phyloP scores from a whole-genome alignment of 2,797 vertebrate species.

The Phoxinus dragarum region DNA sequence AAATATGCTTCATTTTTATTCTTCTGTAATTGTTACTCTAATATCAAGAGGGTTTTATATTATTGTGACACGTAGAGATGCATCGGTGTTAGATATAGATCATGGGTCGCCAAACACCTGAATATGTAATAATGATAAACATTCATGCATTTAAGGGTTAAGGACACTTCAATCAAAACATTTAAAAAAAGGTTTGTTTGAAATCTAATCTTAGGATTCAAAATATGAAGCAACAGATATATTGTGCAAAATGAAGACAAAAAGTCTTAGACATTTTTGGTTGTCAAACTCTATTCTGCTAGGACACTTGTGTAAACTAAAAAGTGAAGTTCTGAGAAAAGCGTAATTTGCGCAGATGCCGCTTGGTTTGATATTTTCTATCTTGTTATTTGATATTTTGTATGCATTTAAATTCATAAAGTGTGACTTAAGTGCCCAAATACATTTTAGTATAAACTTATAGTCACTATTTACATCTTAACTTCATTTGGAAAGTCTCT shows the following conservation, averaged over 20 bases:
- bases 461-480: slow-evolving; percentile 12
- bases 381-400: background rate
- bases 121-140: too few species aligned
- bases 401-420: background rate
- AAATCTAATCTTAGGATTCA: background rate
- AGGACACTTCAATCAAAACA: background rate
- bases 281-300: background rate
- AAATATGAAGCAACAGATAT: background rate
- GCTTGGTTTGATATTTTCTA: background rate
- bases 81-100: too few species aligned
- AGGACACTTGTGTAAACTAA: background rate
- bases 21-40: too few species aligned
- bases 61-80: too few species aligned
- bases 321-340: background rate
- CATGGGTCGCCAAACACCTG: too few species aligned
- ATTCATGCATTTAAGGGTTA: too few species aligned
- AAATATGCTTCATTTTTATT: too few species aligned
- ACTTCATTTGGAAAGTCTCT: slow-evolving; percentile 21
- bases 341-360: background rate
- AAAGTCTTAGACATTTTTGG: background rate
- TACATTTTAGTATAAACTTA: background rate
- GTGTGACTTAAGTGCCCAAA: background rate
- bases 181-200: too few species aligned
- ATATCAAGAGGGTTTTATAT: too few species aligned
- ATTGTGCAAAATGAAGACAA: background rate